Evolutionary conservation across 2,113 vertebrate species (phyloP).

Genomic region (Protobothrops mucrosquamatus): DNA sequence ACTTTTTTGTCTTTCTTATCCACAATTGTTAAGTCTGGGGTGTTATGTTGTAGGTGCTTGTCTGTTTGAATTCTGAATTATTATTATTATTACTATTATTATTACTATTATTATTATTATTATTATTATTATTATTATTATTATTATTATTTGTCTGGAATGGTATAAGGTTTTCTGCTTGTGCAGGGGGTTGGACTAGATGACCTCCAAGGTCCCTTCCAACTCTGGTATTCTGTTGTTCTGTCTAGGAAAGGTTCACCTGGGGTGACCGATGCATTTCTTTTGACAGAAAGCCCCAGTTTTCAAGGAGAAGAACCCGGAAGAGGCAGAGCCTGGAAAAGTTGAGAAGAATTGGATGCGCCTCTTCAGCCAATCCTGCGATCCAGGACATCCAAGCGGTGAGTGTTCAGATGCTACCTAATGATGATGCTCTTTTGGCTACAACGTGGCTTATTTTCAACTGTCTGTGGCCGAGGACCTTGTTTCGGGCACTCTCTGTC

Average conservation of each 20-base stretch:
- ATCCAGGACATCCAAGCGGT: constrained; percentile 45
- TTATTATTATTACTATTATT: too few relatives aligned
- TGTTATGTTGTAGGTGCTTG: too few relatives aligned
- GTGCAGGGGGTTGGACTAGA: background rate
- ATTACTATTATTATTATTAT: too few relatives aligned
- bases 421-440: background rate
- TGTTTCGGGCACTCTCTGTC: background rate
- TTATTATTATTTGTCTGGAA: too few relatives aligned
- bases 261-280: constrained; percentile 29
- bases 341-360: constrained; percentile 40
- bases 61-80: too few relatives aligned
- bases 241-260: background rate
- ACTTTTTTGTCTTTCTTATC: too few relatives aligned
- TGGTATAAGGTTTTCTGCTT: background rate
- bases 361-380: constrained; percentile 28
- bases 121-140: too few relatives aligned
- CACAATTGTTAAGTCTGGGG: too few relatives aligned
- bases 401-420: background rate
- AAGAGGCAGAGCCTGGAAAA: background rate
- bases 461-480: fast-evolving
- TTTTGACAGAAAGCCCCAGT: constrained; percentile 44
- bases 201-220: background rate
- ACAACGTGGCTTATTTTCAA: fast-evolving
- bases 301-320: background rate
- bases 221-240: background rate